Conservation (phyloP, 2,797 vertebrate species). For the Netta rufina region DNA sequence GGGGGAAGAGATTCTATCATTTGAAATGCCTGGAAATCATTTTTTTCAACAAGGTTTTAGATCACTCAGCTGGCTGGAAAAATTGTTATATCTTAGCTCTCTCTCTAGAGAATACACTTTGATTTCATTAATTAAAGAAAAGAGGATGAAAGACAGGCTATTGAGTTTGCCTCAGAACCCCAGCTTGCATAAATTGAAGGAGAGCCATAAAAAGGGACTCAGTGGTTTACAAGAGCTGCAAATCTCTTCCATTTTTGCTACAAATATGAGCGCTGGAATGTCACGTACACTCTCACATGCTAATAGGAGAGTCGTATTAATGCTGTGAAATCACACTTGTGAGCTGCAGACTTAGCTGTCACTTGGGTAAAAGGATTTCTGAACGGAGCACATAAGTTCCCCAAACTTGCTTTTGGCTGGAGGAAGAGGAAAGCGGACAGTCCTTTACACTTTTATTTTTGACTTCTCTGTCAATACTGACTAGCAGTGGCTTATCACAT, state of each 20-base stretch:
- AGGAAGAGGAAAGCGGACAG: not conserved
- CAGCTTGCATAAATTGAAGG: conserved; percentile 15
- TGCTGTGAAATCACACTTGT: conserved; percentile 28
- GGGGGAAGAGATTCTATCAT: not conserved
- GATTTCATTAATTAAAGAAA: not conserved
- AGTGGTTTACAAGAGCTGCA: not conserved
- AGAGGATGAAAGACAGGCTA: not conserved
- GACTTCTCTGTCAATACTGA: not conserved
- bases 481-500: conserved; percentile 12
- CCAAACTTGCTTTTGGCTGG: not conserved
- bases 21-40: not conserved
- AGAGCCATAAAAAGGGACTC: not conserved
- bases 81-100: not conserved
- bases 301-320: not conserved
- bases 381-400: not conserved
- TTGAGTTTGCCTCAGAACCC: not conserved
- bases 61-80: not conserved
- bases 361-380: conserved; percentile 20
- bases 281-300: not conserved
- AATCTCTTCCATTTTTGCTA: not conserved
- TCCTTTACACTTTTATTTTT: not conserved
- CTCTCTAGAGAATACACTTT: not conserved
- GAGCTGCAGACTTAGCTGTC: not conserved
- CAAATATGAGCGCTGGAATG: not conserved
- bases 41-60: not conserved